Evolutionary conservation across 1,140 invertebrate species (phyloP), one percentile per base, ranked within the genome.

Genomic region (Eriocheir sinensis): DNA sequence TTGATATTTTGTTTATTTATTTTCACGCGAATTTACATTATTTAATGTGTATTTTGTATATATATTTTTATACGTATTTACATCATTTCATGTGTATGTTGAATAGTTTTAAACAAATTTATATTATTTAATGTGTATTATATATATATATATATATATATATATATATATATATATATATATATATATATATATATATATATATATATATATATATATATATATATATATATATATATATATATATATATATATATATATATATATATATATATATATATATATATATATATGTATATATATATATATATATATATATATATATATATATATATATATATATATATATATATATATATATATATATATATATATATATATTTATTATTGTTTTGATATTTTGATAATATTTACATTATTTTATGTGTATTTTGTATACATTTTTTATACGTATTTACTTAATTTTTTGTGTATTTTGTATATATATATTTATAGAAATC

Each of bases 311-410:
- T 72, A 72, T 72, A 72, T 72, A 72, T 72, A 72, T 72, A 72
- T 72, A 72, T 72, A 72, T 72, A 72, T 72, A 72, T 72, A 72
- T 72, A 72, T 72, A 72, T 72, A 72, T 72, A 72, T 83, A 83
- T 83, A 34, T 17, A 83, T 83, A 83, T 83, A 83, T 83, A 83
- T 83, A 83, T 83, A 83, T 83, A 83, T 83, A 83, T 83, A 83
- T 34, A 83, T 83, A 83, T 83, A 83, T 9, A 83, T 34, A 83
- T 83, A 83, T 83, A 83, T 83, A 83, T 83, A 83, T 83, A 83
- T 83, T 27, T 83, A 83, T 83, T 27, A 27, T 27, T 83, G 34
- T 83, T 27, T 83, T 27, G 17, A 83, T 83, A 83, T 83, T 27
- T 83, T 27, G 17, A n/a, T n/a, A n/a, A n/a, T n/a, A n/a, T n/a